Evolutionary conservation across 2,888 invertebrate species (phyloP).

Genomic region (Pasiphila rectangulata): DNA sequence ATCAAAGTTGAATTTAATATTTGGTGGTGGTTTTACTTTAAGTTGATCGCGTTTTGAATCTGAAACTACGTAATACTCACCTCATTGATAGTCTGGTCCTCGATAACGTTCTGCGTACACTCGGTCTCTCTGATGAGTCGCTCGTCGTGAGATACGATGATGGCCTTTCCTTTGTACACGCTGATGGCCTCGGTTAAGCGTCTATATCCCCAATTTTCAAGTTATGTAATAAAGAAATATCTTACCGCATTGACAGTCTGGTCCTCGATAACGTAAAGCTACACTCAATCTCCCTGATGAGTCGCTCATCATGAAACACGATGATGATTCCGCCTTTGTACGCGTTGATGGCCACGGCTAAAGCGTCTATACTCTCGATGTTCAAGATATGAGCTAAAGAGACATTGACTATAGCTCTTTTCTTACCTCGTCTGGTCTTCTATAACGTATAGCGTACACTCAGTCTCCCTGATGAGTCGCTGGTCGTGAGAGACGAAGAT

Average conservation of each 20-base stretch:
- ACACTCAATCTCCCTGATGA: constrained; percentile 98
- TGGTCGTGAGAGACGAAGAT: constrained; percentile 93
- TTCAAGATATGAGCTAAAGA: constrained; percentile 99
- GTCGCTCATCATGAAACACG: constrained; percentile 91
- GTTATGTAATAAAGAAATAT: too few species aligned
- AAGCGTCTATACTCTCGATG: constrained; percentile 99
- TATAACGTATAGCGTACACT: constrained; percentile 97
- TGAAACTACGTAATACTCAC: too few species aligned
- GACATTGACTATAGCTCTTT: too few species aligned
- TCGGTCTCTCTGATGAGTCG: constrained; percentile 96
- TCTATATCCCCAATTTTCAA: constrained; percentile 99
- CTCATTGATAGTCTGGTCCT: constrained; percentile 96
- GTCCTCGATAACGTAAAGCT: constrained; percentile 97
- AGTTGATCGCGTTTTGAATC: too few species aligned
- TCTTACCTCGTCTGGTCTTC: too few species aligned
- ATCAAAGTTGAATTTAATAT: too few species aligned
- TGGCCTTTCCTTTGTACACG: constrained; percentile 95
- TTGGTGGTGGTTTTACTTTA: too few species aligned
- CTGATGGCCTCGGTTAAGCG: constrained; percentile 98
- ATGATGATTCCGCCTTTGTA: constrained; percentile 97
- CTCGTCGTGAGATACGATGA: constrained; percentile 92
- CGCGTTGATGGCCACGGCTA: constrained; percentile 97
- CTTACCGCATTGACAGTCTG: constrained; percentile 93
- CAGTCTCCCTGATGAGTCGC: constrained; percentile 95
- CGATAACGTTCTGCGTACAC: constrained; percentile 97